These are phyloP conservation scores for Tolypeutes matacus DNA, from an alignment of 2,797 vertebrate genomes.

Conservation along the genomic window DNA sequence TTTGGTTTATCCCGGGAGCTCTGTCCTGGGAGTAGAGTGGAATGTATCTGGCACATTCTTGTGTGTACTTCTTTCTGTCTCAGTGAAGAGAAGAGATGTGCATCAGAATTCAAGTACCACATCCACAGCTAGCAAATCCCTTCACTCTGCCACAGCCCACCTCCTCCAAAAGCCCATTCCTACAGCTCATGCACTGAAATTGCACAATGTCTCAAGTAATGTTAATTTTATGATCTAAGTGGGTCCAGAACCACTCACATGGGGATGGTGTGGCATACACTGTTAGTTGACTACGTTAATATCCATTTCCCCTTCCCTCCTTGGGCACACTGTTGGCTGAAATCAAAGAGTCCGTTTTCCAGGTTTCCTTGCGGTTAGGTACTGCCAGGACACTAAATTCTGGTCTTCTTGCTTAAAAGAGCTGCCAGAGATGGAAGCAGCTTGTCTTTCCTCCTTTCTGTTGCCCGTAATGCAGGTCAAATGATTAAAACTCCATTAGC, in stretches of 20 bases:
- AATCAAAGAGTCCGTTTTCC: background rate
- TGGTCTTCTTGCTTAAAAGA: background rate
- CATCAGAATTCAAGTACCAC: background rate
- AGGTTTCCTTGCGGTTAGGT: background rate
- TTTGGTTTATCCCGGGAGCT: background rate
- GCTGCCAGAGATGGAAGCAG: background rate
- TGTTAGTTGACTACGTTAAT: background rate
- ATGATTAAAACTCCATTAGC: background rate
- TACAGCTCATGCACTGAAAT: background rate
- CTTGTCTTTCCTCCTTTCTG: background rate
- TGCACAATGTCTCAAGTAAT: background rate
- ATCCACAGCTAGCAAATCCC: background rate
- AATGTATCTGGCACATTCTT: background rate
- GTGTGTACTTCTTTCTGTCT: background rate
- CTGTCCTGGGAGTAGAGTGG: background rate
- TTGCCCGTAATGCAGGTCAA: background rate
- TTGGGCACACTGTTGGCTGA: background rate
- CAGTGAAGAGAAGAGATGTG: too few species aligned
- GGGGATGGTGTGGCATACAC: background rate
- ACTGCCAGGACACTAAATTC: background rate
- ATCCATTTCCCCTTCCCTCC: background rate
- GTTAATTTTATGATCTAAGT: background rate
- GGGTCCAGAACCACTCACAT: background rate
- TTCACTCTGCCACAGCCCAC: fast-evolving
- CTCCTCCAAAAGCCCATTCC: background rate